Evolutionary conservation across 2,888 invertebrate genomes (phyloP).

Genomic region (Epistrophe grossulariae): DNA sequence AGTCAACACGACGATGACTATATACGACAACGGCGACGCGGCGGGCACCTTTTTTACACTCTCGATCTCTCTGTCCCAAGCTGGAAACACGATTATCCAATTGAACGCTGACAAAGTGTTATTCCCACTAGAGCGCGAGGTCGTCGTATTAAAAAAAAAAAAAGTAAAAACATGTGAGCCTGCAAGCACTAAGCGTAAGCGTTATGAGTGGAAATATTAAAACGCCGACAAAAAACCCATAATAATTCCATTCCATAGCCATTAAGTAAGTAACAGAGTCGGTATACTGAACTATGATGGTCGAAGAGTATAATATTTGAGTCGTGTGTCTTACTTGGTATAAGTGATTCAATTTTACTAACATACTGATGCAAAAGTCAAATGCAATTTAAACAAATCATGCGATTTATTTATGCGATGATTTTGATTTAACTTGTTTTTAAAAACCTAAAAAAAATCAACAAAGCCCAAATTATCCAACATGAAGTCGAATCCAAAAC

Average conservation of each 20-base stretch:
- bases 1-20: conserved; percentile 4
- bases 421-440: too few relatives aligned
- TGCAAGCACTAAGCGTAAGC: background rate
- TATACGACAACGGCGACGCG: background rate
- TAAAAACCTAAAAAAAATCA: too few relatives aligned
- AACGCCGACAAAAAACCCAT: conserved; percentile 63
- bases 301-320: conserved; percentile 23
- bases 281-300: background rate
- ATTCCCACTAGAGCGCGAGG: conserved; percentile 68
- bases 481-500: too few relatives aligned
- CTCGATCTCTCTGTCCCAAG: conserved; percentile 45
- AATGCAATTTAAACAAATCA: background rate
- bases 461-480: too few relatives aligned
- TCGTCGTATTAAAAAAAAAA: conserved; percentile 32
- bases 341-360: background rate
- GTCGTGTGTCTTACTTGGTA: conserved; percentile 64
- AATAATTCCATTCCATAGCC: conserved; percentile 10
- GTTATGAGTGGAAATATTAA: conserved; percentile 35
- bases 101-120: conserved; percentile 74
- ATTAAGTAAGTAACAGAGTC: conserved; percentile 17
- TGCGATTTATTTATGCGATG: too few relatives aligned
- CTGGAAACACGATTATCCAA: conserved; percentile 74
- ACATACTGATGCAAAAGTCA: background rate
- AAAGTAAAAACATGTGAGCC: conserved; percentile 46
- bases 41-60: conserved; percentile 46